Percentiles rank a stretch among this genome's conserved stretches.
phyloP scores from a whole-genome alignment of 2,113 vertebrate genomes.

The Neotragus pygmaeus region DNA sequence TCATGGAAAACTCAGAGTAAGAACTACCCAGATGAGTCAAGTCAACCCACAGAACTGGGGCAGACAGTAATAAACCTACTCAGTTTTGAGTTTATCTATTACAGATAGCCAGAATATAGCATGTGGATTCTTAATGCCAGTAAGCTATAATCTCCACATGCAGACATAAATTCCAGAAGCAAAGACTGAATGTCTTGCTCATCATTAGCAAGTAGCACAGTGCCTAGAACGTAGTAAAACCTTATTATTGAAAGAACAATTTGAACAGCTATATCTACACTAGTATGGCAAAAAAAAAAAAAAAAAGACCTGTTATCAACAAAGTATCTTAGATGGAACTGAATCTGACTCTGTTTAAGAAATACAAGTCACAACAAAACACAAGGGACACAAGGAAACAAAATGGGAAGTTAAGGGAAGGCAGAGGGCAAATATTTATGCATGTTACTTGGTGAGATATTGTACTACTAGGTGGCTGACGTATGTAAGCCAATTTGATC shows the following conservation, averaged over 20 bases:
- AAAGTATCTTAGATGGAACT: neutral
- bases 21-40: neutral
- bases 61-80: neutral
- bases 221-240: neutral
- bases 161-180: neutral
- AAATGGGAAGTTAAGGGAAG: neutral
- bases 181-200: neutral
- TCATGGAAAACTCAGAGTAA: neutral
- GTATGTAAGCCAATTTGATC: neutral
- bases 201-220: neutral
- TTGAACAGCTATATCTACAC: neutral
- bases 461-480: neutral
- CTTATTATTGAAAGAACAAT: neutral
- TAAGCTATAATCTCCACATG: neutral
- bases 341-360: conserved; percentile 4
- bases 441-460: neutral
- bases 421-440: neutral
- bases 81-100: neutral
- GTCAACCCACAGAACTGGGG: neutral
- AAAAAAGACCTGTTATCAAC: neutral
- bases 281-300: neutral
- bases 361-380: neutral
- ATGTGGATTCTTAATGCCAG: neutral
- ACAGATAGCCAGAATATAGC: neutral
- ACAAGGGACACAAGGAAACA: neutral